Evolutionary conservation across 2,888 invertebrate species (phyloP).

Genomic region (Orchestes rusci): DNA sequence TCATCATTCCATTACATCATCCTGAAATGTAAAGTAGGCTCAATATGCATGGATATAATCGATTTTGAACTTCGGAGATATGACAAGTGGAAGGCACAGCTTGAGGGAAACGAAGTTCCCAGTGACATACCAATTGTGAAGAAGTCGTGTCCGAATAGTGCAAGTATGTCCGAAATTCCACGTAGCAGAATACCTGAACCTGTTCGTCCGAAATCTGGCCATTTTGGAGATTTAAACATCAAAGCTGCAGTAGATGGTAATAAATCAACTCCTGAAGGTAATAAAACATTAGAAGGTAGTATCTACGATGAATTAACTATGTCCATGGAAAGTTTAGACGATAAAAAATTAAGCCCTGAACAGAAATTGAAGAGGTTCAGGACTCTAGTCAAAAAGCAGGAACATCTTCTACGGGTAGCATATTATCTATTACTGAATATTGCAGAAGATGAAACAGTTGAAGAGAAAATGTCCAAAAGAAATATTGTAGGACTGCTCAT

Average conservation of each 20-base stretch:
- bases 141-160: slow-evolving; percentile 41
- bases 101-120: slow-evolving; percentile 46
- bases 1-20: slow-evolving; percentile 92
- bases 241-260: slow-evolving; percentile 28
- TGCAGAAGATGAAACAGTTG: slow-evolving; percentile 90
- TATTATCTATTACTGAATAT: slow-evolving; percentile 91
- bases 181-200: slow-evolving; percentile 59
- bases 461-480: slow-evolving; percentile 95
- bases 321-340: slow-evolving; percentile 42
- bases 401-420: slow-evolving; percentile 83
- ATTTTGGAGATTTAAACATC: slow-evolving; percentile 52
- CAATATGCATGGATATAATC: slow-evolving; percentile 92
- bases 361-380: slow-evolving; percentile 64
- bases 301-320: slow-evolving; percentile 53
- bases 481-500: slow-evolving; percentile 82
- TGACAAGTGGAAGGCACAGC: slow-evolving; percentile 82
- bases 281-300: slow-evolving; percentile 53
- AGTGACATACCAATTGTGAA: slow-evolving; percentile 39
- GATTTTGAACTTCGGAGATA: slow-evolving; percentile 91
- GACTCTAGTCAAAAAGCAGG: slow-evolving; percentile 88
- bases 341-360: slow-evolving; percentile 39
- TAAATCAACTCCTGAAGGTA: slow-evolving; percentile 6
- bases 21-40: slow-evolving; percentile 94
- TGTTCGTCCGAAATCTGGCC: slow-evolving; percentile 70
- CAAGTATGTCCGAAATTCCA: slow-evolving; percentile 55